Percentiles rank a stretch among this genome's conserved stretches.
Evolutionary conservation across 2,888 invertebrate species (phyloP).

Genomic region (Leucophenga montana): DNA sequence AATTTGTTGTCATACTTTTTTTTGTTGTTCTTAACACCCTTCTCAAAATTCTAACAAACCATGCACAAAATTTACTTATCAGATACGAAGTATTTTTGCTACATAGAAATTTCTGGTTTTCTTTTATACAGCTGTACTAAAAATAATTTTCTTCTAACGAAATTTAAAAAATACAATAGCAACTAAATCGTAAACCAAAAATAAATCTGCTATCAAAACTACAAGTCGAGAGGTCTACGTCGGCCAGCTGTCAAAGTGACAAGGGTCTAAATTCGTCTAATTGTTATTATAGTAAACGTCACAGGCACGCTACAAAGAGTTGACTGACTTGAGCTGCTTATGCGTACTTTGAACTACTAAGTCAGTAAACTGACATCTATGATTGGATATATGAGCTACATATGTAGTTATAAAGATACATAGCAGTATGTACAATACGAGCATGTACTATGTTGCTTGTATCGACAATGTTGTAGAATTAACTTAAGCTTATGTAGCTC

Average conservation of each 20-base stretch:
- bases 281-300: conserved; percentile 54
- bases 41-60: background rate
- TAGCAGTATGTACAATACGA: too few species aligned
- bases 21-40: background rate
- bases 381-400: background rate
- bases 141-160: background rate
- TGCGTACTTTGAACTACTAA: conserved; percentile 43
- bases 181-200: background rate
- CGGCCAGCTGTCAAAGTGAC: conserved; percentile 16
- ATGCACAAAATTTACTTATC: background rate
- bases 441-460: too few species aligned
- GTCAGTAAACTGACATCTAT: conserved; percentile 45
- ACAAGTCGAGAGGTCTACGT: background rate
- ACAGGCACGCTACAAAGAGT: background rate
- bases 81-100: background rate
- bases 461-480: too few species aligned
- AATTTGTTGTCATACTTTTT: background rate
- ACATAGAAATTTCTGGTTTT: too few species aligned
- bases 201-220: background rate
- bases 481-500: too few species aligned
- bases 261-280: conserved; percentile 51
- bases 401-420: too few species aligned
- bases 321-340: conserved; percentile 50
- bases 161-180: background rate
- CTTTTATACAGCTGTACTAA: background rate